Conservation (phyloP, 2,888 invertebrate genomes). For the Xylota sylvarum region DNA sequence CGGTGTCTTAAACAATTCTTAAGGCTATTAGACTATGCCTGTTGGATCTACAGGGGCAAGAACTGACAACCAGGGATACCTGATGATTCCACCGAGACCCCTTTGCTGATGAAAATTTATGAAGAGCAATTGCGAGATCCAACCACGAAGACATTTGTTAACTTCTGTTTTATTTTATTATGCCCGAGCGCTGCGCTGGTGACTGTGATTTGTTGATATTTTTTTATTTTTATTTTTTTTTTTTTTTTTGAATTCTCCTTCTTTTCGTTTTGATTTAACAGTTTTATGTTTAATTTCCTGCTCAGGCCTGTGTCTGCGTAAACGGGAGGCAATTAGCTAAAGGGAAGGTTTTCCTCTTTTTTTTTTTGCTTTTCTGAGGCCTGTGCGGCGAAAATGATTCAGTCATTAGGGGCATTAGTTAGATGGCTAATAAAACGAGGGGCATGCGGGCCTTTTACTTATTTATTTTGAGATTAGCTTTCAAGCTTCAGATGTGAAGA, state of each 20-base stretch:
- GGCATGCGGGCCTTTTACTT: not conserved
- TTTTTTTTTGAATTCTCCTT: not conserved
- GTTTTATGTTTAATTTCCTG: slow-evolving; percentile 51
- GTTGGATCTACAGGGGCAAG: slow-evolving; percentile 26
- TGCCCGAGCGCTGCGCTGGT: not conserved
- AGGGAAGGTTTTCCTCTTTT: slow-evolving; percentile 13
- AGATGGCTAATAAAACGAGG: not conserved
- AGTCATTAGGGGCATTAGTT: slow-evolving; percentile 36
- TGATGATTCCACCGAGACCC: slow-evolving; percentile 1
- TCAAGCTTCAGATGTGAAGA: no score
- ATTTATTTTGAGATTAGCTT: not conserved
- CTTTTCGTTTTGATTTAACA: slow-evolving; percentile 16
- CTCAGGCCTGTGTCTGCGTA: slow-evolving; percentile 18
- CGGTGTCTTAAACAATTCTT: slow-evolving; percentile 69
- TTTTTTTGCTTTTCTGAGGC: not conserved
- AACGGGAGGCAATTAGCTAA: slow-evolving; percentile 52
- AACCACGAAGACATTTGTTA: slow-evolving; percentile 58
- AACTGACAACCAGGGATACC: slow-evolving; percentile 27
- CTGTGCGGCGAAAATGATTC: slow-evolving; percentile 2
- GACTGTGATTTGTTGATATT: slow-evolving; percentile 41
- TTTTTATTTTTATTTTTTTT: not conserved
- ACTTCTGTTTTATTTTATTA: slow-evolving; percentile 60
- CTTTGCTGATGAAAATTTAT: slow-evolving; percentile 59
- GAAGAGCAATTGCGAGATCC: slow-evolving; percentile 56
- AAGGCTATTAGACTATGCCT: slow-evolving; percentile 48